Base-by-base conservation (phyloP, 2,888 invertebrate species). In the Andrena bicolor region DNA sequence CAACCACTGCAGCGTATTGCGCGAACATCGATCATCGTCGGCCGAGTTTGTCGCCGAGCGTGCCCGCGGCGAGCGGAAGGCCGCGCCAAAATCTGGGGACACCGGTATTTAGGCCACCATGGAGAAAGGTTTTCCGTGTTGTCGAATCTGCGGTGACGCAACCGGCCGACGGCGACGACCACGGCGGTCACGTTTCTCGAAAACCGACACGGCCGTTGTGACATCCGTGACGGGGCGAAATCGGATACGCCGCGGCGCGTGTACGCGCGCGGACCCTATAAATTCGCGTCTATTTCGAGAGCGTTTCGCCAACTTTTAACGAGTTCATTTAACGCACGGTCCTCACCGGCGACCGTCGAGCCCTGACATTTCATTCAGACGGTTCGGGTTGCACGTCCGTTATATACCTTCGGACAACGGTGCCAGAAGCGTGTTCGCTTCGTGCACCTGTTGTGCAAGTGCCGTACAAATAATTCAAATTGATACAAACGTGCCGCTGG, bases 121-220 rank as follows among this genome's bases (percentile, higher is more conserved):
- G 71, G 87, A 88, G 88, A 90, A 89, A 90, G 88, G 88, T 88
- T 90, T 91, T 91, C 88, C 91, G 86, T 84, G 86, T 89, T 89
- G 90, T 90, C 86, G 88, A 91, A 90, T 88, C 87, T 72, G 76
- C 82, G 60, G 63, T 90, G 89, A 89, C 73, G 90, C 88, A 90
- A 90, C 30, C 10, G 76, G 56, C 48, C 49, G 41, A 72, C 65
- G 72, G 13, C 56, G 69, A 16, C 23, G 23, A 23, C 76, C 66
- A 75, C 73, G 76, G 75, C 76, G 75, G 83, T 88, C 90, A 82
- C 84, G 82, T 87, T 83, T 86, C 64, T 76, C 85, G 83, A 85
- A 88, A 88, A 87, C 78, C 23, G 78, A 76, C 70, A 41, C 41
- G 41, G 16, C 41, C 73, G 74, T 88, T 88, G 86, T 75, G 88